phyloP scores from a whole-genome alignment of 2,888 invertebrate genomes.

The Ormyrus labotus region DNA sequence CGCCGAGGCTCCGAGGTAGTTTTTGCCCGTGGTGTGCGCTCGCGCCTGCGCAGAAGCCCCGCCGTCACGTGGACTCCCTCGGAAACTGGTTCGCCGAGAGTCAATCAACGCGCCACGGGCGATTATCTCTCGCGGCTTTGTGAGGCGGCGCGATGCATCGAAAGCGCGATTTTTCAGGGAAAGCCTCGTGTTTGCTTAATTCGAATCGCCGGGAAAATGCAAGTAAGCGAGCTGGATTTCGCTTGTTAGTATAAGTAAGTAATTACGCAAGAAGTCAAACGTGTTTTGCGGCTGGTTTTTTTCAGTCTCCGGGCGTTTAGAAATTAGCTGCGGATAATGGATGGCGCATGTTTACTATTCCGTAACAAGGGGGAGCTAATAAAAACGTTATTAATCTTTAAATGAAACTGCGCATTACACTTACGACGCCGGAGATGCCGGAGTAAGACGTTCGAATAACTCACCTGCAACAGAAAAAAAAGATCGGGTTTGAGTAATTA shows the following conservation, averaged over 20 bases:
- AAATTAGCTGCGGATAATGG: no score
- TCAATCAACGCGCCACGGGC: constrained; percentile 57
- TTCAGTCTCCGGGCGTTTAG: no score
- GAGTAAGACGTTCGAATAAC: constrained; percentile 4
- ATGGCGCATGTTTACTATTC: neutral
- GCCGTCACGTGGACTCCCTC: constrained; percentile 17
- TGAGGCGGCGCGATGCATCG: no score
- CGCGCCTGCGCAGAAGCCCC: neutral
- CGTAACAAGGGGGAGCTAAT: constrained; percentile 4
- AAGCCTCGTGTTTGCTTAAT: no score
- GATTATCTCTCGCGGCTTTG: constrained; percentile 12
- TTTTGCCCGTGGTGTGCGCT: neutral
- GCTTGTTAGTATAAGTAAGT: no score
- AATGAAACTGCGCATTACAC: neutral
- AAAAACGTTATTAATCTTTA: neutral
- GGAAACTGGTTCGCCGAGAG: constrained; percentile 47
- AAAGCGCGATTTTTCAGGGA: no score
- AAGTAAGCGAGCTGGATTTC: no score
- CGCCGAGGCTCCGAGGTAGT: constrained; percentile 18
- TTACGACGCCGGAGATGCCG: neutral
- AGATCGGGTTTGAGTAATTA: neutral
- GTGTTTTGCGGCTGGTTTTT: no score
- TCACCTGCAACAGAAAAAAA: constrained; percentile 38
- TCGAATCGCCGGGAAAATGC: no score
- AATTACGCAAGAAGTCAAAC: no score